Conservation (phyloP, 2,888 invertebrate species). For the Barypeithes pellucidus region DNA sequence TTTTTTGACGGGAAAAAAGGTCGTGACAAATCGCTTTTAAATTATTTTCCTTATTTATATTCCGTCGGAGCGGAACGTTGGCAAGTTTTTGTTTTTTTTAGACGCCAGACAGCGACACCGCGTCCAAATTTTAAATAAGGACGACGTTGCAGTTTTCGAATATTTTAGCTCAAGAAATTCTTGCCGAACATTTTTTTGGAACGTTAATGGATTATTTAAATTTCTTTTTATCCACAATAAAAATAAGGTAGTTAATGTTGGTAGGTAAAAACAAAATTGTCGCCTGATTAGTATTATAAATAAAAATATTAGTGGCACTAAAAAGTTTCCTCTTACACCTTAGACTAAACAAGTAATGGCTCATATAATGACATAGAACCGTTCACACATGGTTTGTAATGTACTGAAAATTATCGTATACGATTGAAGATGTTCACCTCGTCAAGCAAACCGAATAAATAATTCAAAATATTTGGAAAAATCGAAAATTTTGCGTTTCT, state of each 20-base stretch:
- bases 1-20: constrained; percentile 21
- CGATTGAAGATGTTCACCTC: too few relatives aligned
- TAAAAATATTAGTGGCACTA: too few relatives aligned
- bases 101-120: constrained; percentile 28
- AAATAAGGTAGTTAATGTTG: not conserved
- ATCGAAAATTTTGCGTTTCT: too few relatives aligned
- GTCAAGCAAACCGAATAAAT: too few relatives aligned
- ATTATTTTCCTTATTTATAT: constrained; percentile 48
- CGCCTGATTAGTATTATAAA: too few relatives aligned
- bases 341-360: too few relatives aligned
- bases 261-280: too few relatives aligned
- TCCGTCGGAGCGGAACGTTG: constrained; percentile 14
- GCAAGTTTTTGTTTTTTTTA: constrained; percentile 42
- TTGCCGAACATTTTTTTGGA: not conserved
- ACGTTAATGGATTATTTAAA: constrained; percentile 3
- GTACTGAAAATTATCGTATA: too few relatives aligned
- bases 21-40: constrained; percentile 50
- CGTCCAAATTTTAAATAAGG: constrained; percentile 33
- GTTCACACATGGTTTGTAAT: too few relatives aligned
- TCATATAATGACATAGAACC: too few relatives aligned
- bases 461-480: too few relatives aligned
- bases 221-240: not conserved
- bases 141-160: constrained; percentile 22
- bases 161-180: not conserved
- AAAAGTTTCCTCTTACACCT: too few relatives aligned